Conservation (phyloP, 2,888 invertebrate species). For the Pollenia angustigena region DNA sequence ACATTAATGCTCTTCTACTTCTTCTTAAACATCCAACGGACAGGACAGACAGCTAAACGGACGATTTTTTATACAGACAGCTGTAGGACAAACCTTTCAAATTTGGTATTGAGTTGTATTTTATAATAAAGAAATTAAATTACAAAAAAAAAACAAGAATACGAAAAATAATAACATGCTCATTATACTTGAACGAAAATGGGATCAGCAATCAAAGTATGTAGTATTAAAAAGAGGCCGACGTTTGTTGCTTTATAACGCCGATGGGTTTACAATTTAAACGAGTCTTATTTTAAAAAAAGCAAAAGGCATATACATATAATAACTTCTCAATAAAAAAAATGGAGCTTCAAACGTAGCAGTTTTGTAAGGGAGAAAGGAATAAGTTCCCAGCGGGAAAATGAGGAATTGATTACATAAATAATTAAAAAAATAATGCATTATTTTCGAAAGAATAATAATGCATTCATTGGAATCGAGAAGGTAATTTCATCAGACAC, state of each 20-base stretch:
- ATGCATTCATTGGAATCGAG: too few relatives aligned
- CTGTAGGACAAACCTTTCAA: constrained; percentile 31
- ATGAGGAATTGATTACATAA: too few relatives aligned
- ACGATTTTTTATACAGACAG: constrained; percentile 40
- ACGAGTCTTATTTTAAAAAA: too few relatives aligned
- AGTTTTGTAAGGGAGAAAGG: too few relatives aligned
- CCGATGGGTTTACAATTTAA: neutral
- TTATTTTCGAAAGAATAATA: too few relatives aligned
- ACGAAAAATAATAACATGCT: constrained; percentile 24
- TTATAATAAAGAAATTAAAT: constrained; percentile 70
- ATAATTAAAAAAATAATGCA: too few relatives aligned
- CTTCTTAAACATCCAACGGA: constrained; percentile 27
- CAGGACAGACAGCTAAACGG: constrained; percentile 8
- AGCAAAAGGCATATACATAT: too few relatives aligned
- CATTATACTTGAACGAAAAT: constrained; percentile 31
- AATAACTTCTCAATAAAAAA: too few relatives aligned
- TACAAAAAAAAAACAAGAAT: constrained; percentile 16
- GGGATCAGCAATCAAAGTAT: neutral
- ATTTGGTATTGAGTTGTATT: constrained; percentile 49
- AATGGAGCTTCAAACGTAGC: too few relatives aligned
- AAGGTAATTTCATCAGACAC: too few relatives aligned
- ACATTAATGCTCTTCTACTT: constrained; percentile 56
- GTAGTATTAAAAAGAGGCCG: neutral
- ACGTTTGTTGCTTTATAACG: neutral
- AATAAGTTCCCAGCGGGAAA: too few relatives aligned